Base-by-base conservation (phyloP, 2,113 vertebrate species). In the Corythaeola cristata region DNA sequence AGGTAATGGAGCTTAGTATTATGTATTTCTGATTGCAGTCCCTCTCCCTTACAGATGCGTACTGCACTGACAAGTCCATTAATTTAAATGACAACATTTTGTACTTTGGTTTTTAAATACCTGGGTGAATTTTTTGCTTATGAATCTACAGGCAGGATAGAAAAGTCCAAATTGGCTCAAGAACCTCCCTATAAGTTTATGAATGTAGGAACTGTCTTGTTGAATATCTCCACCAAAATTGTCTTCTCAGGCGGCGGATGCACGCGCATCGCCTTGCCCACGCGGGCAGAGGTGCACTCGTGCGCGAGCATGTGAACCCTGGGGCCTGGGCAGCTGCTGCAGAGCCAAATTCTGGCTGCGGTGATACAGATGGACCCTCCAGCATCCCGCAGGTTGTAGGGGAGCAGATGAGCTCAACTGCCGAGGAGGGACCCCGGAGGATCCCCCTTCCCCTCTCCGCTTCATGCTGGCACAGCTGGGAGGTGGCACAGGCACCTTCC, bases 261-360 rank as follows among this genome's bases (percentile, higher is more conserved):
- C 0, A 0, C 41, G 45, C 47, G n/a, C n/a, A 41, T 85, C 0
- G 0, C 76, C 44, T 91, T 45, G 41, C 49, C 21, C 62, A 21
- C 23, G 5, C 1, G 10, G 14, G 28, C 59, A 73, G 37, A 66
- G 58, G 12, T 59, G 58, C 45, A 8, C 32, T 84, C 27, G 3
- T 11, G 22, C 1, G 0, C 2, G 3, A 82, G 26, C 1, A 0
- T 30, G 60, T 55, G 68, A 85, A 7, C 20, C 23, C 18, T 27
- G 44, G 32, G n/a, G 28, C 20, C 76, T 22, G 8, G 24, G 68
- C 11, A 33, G 26, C 73, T 87, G 21, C 81, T 82, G 39, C 86
- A 85, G 56, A 86, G 80, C 62, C 30, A 22, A 8, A 45, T 20
- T 60, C 14, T 87, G 80, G 9, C 60, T 94, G 23, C 53, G 41